phyloP scores from a whole-genome alignment of 2,888 invertebrate species.

The Rhingia rostrata region DNA sequence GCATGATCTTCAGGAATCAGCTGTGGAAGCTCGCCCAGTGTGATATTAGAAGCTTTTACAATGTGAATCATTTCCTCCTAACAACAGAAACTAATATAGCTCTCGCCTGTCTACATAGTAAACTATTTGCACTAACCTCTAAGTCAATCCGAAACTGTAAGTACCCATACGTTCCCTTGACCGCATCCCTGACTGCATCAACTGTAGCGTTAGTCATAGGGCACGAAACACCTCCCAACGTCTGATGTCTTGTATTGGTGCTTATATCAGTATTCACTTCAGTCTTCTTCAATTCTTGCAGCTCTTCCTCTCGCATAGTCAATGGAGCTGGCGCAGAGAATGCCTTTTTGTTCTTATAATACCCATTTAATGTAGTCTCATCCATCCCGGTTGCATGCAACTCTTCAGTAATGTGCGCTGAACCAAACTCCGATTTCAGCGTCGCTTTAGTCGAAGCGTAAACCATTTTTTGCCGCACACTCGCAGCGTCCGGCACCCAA shows the following conservation, averaged over 20 bases:
- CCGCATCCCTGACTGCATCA: slow-evolving; percentile 89
- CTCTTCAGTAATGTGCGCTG: slow-evolving; percentile 96
- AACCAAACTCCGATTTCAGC: slow-evolving; percentile 97
- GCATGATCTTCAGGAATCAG: slow-evolving; percentile 90
- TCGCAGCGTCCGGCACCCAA: slow-evolving; percentile 96
- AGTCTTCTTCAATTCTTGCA: slow-evolving; percentile 89
- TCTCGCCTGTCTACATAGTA: no score
- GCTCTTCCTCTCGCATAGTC: slow-evolving; percentile 93
- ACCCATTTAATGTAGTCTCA: slow-evolving; percentile 92
- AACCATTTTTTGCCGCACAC: slow-evolving; percentile 95
- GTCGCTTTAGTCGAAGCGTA: slow-evolving; percentile 99
- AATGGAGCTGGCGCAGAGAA: slow-evolving; percentile 94
- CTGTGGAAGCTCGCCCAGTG: slow-evolving; percentile 87
- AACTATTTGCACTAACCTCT: slow-evolving; percentile 80
- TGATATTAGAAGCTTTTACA: slow-evolving; percentile 87
- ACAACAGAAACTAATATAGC: slow-evolving; percentile 75
- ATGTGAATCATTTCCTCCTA: slow-evolving; percentile 93
- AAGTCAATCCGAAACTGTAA: slow-evolving; percentile 94
- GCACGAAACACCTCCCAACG: slow-evolving; percentile 94
- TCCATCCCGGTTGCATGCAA: slow-evolving; percentile 93
- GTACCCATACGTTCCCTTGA: slow-evolving; percentile 91
- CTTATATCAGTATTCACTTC: slow-evolving; percentile 90
- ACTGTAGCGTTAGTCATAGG: slow-evolving; percentile 93
- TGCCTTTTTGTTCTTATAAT: slow-evolving; percentile 90
- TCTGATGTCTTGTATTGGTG: slow-evolving; percentile 93